Conservation (phyloP, 2,113 vertebrate genomes). For the Procavia capensis region DNA sequence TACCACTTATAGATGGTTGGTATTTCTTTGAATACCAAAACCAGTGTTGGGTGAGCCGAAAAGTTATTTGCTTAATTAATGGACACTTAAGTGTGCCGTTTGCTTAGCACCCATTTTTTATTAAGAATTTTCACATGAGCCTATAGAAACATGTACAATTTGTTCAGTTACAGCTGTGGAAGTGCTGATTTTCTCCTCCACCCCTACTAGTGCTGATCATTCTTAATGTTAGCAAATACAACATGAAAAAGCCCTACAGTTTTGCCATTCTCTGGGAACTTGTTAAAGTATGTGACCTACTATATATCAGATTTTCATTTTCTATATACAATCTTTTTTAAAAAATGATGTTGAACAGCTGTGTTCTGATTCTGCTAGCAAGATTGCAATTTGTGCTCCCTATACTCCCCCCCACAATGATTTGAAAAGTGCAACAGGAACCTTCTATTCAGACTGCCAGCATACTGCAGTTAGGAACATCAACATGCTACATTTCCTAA, state of each 20-base stretch:
- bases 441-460: no score
- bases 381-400: neutral
- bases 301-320: neutral
- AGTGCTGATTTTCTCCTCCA: neutral
- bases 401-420: neutral
- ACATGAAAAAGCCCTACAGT: neutral
- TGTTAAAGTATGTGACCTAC: neutral
- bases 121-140: conserved; percentile 11
- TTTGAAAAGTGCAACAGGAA: neutral
- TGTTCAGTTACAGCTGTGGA: neutral
- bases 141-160: neutral
- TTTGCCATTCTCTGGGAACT: neutral
- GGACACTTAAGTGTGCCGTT: neutral
- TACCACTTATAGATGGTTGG: neutral
- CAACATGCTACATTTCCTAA: neutral
- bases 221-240: neutral
- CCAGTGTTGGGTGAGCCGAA: neutral
- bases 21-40: neutral
- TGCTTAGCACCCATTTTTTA: neutral
- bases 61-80: neutral
- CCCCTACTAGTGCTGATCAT: neutral
- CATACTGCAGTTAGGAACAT: neutral
- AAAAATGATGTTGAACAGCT: neutral
- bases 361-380: neutral
- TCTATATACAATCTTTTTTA: neutral